These are phyloP conservation scores for Acanthopagrus latus DNA, from an alignment of 2,797 vertebrate genomes.

Conservation along the genomic window DNA sequence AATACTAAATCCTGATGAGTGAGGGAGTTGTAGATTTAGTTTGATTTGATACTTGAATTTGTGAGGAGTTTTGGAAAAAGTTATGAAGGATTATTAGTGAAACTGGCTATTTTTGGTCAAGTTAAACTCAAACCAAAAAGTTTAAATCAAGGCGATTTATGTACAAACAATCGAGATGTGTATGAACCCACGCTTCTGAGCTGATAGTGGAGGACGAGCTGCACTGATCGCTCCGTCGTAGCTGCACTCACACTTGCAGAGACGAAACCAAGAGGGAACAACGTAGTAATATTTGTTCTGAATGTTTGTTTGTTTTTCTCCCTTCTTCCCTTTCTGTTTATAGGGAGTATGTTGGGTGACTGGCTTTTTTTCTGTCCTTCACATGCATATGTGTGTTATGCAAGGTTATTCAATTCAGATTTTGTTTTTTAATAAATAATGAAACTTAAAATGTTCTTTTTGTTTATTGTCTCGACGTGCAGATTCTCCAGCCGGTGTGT, in stretches of 20 bases:
- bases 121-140: slow-evolving; percentile 36
- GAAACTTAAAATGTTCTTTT: slow-evolving; percentile 52
- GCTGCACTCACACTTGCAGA: slow-evolving; percentile 58
- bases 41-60: slow-evolving; percentile 48
- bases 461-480: slow-evolving; percentile 8
- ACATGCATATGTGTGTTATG: slow-evolving; percentile 79
- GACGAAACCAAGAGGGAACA: slow-evolving; percentile 54
- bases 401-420: slow-evolving; percentile 69
- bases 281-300: slow-evolving; percentile 32
- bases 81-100: neutral
- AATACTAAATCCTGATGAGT: slow-evolving; percentile 2
- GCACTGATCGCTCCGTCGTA: slow-evolving; percentile 44
- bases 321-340: slow-evolving; percentile 39
- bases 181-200: slow-evolving; percentile 29
- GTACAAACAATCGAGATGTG: neutral
- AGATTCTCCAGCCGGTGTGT: neutral
- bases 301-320: slow-evolving; percentile 25
- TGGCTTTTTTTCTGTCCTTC: slow-evolving; percentile 68
- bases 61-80: slow-evolving; percentile 16
- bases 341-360: slow-evolving; percentile 58
- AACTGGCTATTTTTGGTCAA: neutral
- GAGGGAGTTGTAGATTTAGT: slow-evolving; percentile 17
- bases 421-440: slow-evolving; percentile 77
- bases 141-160: neutral
- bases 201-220: slow-evolving; percentile 22